These are phyloP conservation scores for Onthophagus taurus DNA, from an alignment of 1,140 invertebrate species.

Conservation along the genomic window DNA sequence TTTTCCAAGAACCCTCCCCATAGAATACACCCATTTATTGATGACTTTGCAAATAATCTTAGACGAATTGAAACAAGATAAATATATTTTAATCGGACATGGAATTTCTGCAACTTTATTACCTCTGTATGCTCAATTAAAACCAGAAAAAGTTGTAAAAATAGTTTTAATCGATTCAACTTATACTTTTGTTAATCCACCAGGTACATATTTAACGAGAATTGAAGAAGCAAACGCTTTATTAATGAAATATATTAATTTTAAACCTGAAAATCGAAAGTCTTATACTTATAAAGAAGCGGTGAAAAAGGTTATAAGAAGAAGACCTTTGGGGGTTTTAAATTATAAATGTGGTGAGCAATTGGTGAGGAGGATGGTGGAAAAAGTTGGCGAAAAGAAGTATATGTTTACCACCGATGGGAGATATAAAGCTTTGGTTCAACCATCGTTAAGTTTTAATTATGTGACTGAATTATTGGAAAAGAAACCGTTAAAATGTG, in stretches of 20 bases:
- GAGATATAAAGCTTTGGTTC: slow-evolving; percentile 22
- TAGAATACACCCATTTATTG: no score
- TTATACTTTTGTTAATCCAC: slow-evolving; percentile 27
- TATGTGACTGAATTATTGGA: slow-evolving; percentile 31
- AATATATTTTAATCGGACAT: slow-evolving; percentile 43
- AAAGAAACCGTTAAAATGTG: slow-evolving; percentile 23
- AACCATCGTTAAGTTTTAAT: slow-evolving; percentile 17
- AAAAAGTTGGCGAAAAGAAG: slow-evolving; percentile 29
- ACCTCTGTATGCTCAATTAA: slow-evolving; percentile 38
- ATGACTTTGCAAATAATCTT: no score
- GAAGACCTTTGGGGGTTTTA: slow-evolving; percentile 32
- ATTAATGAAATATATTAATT: slow-evolving; percentile 19
- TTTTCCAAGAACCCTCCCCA: slow-evolving; percentile 34
- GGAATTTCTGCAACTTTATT: slow-evolving; percentile 47
- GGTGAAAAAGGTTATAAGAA: slow-evolving; percentile 37
- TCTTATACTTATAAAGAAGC: slow-evolving; percentile 45
- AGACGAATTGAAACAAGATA: slow-evolving; percentile 14
- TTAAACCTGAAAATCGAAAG: slow-evolving; percentile 13
- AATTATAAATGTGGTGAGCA: slow-evolving; percentile 39
- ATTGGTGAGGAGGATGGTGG: slow-evolving; percentile 40
- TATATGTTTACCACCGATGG: slow-evolving; percentile 30
- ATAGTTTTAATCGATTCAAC: slow-evolving; percentile 45
- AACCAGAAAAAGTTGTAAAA: slow-evolving; percentile 42
- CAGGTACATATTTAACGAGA: slow-evolving; percentile 25
- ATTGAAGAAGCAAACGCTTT: slow-evolving; percentile 20